phyloP scores from a whole-genome alignment of 2,888 invertebrate genomes.

The Leptinotarsa juncta region DNA sequence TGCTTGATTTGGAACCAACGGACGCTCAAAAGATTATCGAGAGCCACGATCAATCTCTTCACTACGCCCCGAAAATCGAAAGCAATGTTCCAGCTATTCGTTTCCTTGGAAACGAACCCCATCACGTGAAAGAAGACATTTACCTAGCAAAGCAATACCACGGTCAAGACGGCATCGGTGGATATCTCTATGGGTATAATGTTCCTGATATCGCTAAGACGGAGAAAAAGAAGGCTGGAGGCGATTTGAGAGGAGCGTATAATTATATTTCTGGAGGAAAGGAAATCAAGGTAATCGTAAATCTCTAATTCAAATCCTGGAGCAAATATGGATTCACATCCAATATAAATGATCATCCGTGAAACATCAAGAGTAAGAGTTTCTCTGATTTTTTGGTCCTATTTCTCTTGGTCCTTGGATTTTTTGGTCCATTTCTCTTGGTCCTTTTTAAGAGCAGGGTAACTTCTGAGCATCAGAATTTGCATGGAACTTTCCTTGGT shows the following conservation, averaged over 20 bases:
- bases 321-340: no score
- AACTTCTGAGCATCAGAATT: no score
- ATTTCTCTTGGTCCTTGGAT: no score
- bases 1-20: slow-evolving; percentile 68
- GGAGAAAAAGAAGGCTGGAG: slow-evolving; percentile 77
- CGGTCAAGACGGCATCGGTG: slow-evolving; percentile 74
- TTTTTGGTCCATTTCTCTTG: no score
- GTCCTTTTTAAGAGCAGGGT: no score
- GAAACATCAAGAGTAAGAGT: no score
- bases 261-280: slow-evolving; percentile 75
- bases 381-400: no score
- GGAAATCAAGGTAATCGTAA: slow-evolving; percentile 69
- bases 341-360: no score
- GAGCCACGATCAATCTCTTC: slow-evolving; percentile 63
- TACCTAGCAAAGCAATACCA: slow-evolving; percentile 79
- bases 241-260: slow-evolving; percentile 79
- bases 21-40: slow-evolving; percentile 68
- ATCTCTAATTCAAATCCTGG: neutral
- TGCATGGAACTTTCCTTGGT: no score
- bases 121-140: slow-evolving; percentile 77
- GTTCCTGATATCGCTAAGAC: slow-evolving; percentile 80
- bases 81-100: slow-evolving; percentile 67
- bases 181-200: slow-evolving; percentile 79
- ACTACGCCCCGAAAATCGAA: slow-evolving; percentile 70
- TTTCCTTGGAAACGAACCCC: slow-evolving; percentile 67